These are phyloP conservation scores for Rhadinocentrus ornatus DNA, from an alignment of 2,797 vertebrate genomes.

Conservation along the genomic window DNA sequence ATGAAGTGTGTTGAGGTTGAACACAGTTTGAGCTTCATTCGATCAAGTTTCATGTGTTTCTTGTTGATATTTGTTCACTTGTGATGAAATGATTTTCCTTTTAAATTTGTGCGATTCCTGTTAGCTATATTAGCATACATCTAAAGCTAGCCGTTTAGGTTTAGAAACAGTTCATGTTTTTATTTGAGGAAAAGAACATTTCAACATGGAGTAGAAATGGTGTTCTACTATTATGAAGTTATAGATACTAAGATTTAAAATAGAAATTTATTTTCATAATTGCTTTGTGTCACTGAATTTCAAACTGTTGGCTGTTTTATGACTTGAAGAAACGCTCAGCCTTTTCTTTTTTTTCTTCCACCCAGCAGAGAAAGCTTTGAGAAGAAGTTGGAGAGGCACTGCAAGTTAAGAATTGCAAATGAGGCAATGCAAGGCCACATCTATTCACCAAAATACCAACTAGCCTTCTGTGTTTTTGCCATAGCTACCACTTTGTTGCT, in stretches of 20 bases:
- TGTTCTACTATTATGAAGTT: neutral
- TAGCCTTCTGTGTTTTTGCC: conserved; percentile 6
- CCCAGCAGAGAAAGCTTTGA: neutral
- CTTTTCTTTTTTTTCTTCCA: neutral
- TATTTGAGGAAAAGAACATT: no score
- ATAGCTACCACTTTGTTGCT: neutral
- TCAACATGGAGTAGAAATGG: neutral
- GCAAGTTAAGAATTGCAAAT: neutral
- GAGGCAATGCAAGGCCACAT: conserved; percentile 6
- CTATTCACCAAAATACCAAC: neutral
- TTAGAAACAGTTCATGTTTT: no score
- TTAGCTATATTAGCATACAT: no score
- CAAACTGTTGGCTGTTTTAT: neutral
- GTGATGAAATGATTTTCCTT: no score
- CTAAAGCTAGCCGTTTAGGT: no score
- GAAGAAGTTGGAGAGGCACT: neutral
- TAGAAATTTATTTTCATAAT: neutral
- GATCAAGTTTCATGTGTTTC: neutral
- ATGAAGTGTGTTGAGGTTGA: neutral
- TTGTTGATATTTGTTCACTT: neutral
- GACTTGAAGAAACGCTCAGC: neutral
- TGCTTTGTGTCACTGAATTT: neutral
- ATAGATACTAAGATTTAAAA: neutral
- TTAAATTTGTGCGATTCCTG: no score
- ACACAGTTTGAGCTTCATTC: neutral